Evolutionary conservation across 2,888 invertebrate species (phyloP).

Genomic region (Lissocephala sabroskyi): DNA sequence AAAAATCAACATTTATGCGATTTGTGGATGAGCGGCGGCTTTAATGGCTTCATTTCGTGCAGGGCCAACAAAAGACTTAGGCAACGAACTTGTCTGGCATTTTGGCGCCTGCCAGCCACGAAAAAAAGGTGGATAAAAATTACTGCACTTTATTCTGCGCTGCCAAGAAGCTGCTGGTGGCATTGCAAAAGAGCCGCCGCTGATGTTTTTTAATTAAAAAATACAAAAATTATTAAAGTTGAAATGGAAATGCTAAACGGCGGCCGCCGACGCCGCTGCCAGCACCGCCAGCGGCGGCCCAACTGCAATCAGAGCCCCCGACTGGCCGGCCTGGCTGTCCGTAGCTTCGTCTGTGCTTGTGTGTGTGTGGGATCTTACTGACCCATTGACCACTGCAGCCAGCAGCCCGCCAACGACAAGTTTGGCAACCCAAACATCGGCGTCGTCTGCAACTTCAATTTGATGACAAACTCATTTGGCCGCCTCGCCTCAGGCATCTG

Average conservation of each 20-base stretch:
- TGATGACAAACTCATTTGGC: conserved; percentile 42
- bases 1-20: conserved; percentile 1
- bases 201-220: conserved; percentile 52
- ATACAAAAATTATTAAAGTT: conserved; percentile 26
- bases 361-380: conserved; percentile 37
- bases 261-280: not conserved
- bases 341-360: too few species aligned
- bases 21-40: conserved; percentile 2
- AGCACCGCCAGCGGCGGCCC: too few species aligned
- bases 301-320: not conserved
- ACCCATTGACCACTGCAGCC: conserved; percentile 42
- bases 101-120: conserved; percentile 1
- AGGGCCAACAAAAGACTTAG: conserved; percentile 38
- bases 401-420: conserved; percentile 41
- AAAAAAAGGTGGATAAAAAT: too few species aligned
- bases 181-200: conserved; percentile 40
- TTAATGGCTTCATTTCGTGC: not conserved
- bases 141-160: conserved; percentile 41
- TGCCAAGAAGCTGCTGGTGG: too few species aligned
- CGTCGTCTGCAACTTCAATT: conserved; percentile 42
- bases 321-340: too few species aligned
- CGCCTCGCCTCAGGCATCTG: too few species aligned
- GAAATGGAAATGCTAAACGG: conserved; percentile 11
- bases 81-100: conserved; percentile 35
- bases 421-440: conserved; percentile 42